phyloP scores from a whole-genome alignment of 2,797 vertebrate genomes.

The Cyprinodon diabolis region DNA sequence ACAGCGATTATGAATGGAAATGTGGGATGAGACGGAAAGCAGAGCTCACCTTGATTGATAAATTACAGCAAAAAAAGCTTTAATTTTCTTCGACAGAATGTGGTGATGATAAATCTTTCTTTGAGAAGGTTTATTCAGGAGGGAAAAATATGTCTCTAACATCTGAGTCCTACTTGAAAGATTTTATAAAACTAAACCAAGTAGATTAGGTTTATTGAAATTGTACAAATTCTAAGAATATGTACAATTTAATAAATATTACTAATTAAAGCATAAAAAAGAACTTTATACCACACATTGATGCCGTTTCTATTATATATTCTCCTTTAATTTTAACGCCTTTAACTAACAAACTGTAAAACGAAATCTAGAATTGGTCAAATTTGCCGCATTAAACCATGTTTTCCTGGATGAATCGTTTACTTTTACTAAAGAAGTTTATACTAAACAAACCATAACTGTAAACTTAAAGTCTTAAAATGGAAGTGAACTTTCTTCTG shows the following conservation, averaged over 20 bases:
- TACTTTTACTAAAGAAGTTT: not conserved
- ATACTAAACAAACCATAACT: not conserved
- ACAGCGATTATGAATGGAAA: slow-evolving; percentile 32
- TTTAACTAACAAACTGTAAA: too few species aligned
- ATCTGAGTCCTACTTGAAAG: not conserved
- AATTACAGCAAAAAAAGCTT: not conserved
- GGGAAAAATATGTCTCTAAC: not conserved
- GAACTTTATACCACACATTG: too few species aligned
- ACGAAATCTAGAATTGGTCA: not conserved
- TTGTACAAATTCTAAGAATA: not conserved
- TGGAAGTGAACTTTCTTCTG: not conserved
- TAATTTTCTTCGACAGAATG: not conserved
- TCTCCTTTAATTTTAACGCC: not conserved
- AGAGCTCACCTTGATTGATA: slow-evolving; percentile 14
- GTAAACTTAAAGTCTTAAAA: not conserved
- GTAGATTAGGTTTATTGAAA: not conserved
- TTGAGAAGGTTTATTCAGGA: not conserved
- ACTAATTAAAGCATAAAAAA: too few species aligned
- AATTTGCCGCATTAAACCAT: not conserved
- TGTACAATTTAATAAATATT: not conserved
- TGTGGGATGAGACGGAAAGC: not conserved
- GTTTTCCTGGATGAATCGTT: not conserved
- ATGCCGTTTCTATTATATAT: not conserved
- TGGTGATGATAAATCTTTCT: not conserved
- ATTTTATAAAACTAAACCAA: not conserved